These are phyloP conservation scores for Dyspetes luteomarginatus DNA, from an alignment of 2,888 invertebrate genomes.

Conservation along the genomic window DNA sequence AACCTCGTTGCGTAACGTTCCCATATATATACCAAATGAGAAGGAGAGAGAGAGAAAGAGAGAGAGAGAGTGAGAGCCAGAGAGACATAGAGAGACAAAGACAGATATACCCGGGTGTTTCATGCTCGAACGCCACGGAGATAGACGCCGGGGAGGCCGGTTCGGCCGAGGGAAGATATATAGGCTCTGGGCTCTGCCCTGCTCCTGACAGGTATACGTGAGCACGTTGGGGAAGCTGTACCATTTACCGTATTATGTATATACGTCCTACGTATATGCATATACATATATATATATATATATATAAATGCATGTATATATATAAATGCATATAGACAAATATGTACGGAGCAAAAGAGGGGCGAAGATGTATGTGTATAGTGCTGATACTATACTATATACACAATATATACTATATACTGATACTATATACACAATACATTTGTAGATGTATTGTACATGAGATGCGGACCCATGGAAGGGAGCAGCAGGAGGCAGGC, in stretches of 20 bases:
- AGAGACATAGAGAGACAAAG: constrained; percentile 19
- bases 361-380: constrained; percentile 13
- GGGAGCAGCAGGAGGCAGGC: constrained; percentile 45
- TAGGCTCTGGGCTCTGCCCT: constrained; percentile 65
- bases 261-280: too few relatives aligned
- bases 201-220: constrained; percentile 75
- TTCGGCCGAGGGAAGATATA: constrained; percentile 66
- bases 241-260: constrained; percentile 56
- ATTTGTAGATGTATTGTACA: not conserved
- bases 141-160: constrained; percentile 65
- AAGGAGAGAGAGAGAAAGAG: not conserved
- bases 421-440: too few relatives aligned
- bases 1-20: constrained; percentile 41
- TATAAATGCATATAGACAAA: constrained; percentile 14
- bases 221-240: constrained; percentile 54
- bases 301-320: constrained; percentile 16
- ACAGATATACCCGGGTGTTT: constrained; percentile 54
- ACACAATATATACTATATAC: constrained; percentile 19
- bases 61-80: constrained; percentile 20
- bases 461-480: constrained; percentile 27
- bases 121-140: constrained; percentile 65
- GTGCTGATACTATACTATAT: constrained; percentile 15
- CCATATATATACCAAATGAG: constrained; percentile 21
- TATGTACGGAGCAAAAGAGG: constrained; percentile 8
- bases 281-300: constrained; percentile 19